phyloP scores from a whole-genome alignment of 2,888 invertebrate species.

The Spisula solida region DNA sequence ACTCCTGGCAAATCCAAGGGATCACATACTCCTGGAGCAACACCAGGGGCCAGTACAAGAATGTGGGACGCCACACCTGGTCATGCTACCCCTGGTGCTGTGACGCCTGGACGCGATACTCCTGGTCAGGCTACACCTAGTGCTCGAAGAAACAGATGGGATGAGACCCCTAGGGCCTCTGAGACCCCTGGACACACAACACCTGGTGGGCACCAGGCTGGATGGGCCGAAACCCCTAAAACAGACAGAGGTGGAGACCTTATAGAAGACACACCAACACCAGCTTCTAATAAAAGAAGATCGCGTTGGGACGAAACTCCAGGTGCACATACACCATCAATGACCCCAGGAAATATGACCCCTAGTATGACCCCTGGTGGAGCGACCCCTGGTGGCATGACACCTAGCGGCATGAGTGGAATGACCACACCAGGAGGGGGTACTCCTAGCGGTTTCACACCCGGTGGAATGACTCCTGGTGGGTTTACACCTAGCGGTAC shows the following conservation, averaged over 20 bases:
- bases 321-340: constrained; percentile 88
- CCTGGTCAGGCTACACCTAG: constrained; percentile 88
- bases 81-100: constrained; percentile 95
- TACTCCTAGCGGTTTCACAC: constrained; percentile 85
- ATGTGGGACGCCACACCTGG: constrained; percentile 99
- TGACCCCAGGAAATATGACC: constrained; percentile 90
- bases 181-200: constrained; percentile 92
- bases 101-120: constrained; percentile 89
- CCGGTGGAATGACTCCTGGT: constrained; percentile 87
- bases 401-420: constrained; percentile 80
- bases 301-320: constrained; percentile 99
- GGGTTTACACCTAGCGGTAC: constrained; percentile 87
- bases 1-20: constrained; percentile 93
- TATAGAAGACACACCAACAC: constrained; percentile 96
- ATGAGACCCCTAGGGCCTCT: constrained; percentile 94
- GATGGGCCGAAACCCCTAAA: constrained; percentile 99
- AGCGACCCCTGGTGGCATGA: constrained; percentile 85
- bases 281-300: constrained; percentile 97
- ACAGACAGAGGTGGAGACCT: constrained; percentile 92
- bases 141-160: constrained; percentile 98
- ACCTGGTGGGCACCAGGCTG: constrained; percentile 92
- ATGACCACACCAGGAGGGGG: constrained; percentile 87
- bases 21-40: constrained; percentile 90
- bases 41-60: constrained; percentile 95
- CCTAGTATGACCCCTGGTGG: constrained; percentile 85